Percentiles rank a stretch among this genome's conserved stretches.
Evolutionary conservation across 2,113 vertebrate species (phyloP).

Genomic region (Oreochromis aureus): DNA sequence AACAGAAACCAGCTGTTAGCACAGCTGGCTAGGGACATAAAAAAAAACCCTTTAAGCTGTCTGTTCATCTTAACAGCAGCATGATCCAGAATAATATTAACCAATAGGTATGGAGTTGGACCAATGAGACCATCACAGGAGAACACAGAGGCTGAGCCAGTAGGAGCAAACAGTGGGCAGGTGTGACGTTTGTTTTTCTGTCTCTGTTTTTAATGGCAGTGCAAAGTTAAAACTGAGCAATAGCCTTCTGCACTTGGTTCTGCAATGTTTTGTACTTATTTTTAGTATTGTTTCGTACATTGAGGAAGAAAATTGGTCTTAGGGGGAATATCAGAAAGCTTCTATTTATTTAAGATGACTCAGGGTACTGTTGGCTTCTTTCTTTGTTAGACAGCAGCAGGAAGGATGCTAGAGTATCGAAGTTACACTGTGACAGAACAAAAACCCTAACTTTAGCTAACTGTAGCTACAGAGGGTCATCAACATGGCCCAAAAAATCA

Average conservation of each 20-base stretch:
- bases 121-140: neutral
- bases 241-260: neutral
- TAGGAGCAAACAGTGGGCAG: neutral
- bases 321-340: neutral
- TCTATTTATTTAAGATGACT: too few species aligned
- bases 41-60: neutral
- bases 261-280: neutral
- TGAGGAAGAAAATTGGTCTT: neutral
- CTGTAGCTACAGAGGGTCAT: neutral
- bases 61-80: neutral
- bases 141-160: neutral
- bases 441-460: neutral
- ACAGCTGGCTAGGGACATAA: neutral
- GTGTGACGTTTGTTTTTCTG: neutral
- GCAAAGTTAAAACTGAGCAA: neutral
- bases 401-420: neutral
- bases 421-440: neutral
- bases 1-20: neutral
- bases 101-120: neutral
- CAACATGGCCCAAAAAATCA: too few species aligned
- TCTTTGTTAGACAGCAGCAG: neutral
- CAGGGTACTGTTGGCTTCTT: neutral
- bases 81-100: neutral
- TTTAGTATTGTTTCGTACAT: neutral
- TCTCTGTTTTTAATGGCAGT: neutral